Base-by-base conservation (phyloP, 2,888 invertebrate species). In the Drosophila mimetica region DNA sequence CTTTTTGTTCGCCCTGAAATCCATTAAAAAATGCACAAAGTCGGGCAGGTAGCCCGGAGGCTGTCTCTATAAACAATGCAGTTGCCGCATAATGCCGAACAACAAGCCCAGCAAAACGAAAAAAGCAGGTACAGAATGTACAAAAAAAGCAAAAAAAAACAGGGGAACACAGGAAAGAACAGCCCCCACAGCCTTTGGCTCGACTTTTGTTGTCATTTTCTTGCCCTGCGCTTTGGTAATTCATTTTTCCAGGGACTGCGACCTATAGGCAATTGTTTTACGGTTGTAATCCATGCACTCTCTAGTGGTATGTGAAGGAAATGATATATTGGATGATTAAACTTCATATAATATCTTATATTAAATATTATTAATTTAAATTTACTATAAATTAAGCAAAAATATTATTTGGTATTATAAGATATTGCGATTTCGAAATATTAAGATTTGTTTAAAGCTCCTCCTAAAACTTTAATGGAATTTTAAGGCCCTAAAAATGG, bases 11-110 rank as follows among this genome's bases (percentile, higher is more conserved):
- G 52, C 48, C 3, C 55, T 48, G 64, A 70, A 84, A 88, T 79
- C 85, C 88, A 88, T 86, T 88, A 88, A 88, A 88, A 86, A 88
- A 86, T 86, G 74, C 75, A 75, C 79, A 76, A 77, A 72, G 76
- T 76, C 72, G 67, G 65, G 65, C 61, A 75, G 76, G 67, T 74
- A 75, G 85, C 75, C 83, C 41, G 53, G 65, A 79, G 80, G 73
- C 60, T 61, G 65, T 53, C 53, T 66, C 59, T 37, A 59, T 71
- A 72, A 82, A 86, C 82, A 86, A 84, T 84, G 84, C 88, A 88
- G 63, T 58, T 63, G 66, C 75, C 74, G 58, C 86, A 84, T 76
- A 85, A 85, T 76, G 75, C 83, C 80, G 67, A 50, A 75, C 61
- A 59, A 59, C 54, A 57, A 57, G 47, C 32, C 48, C 32, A 2